Evolutionary conservation across 2,888 invertebrate genomes (phyloP).

Genomic region (Clepsis dumicolana): DNA sequence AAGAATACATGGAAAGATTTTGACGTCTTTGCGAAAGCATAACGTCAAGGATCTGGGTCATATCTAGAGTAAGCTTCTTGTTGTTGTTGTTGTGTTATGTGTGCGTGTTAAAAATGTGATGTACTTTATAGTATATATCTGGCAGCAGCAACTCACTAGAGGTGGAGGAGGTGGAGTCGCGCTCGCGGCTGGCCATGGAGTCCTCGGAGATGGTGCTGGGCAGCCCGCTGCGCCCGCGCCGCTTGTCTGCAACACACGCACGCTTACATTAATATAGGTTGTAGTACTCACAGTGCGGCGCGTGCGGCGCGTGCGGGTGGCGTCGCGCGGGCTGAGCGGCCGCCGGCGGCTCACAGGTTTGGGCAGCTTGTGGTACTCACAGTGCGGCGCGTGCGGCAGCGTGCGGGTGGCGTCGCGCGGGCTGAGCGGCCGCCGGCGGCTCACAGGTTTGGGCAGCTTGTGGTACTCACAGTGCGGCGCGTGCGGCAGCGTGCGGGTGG

Average conservation of each 20-base stretch:
- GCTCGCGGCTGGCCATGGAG: slow-evolving; percentile 57
- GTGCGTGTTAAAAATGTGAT: no score
- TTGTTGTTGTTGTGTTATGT: no score
- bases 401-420: slow-evolving; percentile 65
- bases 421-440: slow-evolving; percentile 56
- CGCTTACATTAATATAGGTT: neutral
- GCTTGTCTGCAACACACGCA: slow-evolving; percentile 54
- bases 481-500: slow-evolving; percentile 82
- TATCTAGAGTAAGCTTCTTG: no score
- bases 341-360: neutral
- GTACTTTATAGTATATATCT: no score
- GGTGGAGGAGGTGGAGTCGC: slow-evolving; percentile 68
- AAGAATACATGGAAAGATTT: no score
- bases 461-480: no score
- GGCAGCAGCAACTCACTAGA: slow-evolving; percentile 74
- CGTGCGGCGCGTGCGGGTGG: slow-evolving; percentile 63
- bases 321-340: slow-evolving; percentile 62
- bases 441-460: slow-evolving; percentile 87
- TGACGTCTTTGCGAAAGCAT: no score
- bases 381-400: slow-evolving; percentile 57
- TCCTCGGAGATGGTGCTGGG: slow-evolving; percentile 77
- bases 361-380: no score
- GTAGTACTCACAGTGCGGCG: slow-evolving; percentile 47
- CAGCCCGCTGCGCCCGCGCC: slow-evolving; percentile 66
- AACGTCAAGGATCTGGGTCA: no score